Conservation (phyloP, 2,113 vertebrate species). For the Galemys pyrenaicus region DNA sequence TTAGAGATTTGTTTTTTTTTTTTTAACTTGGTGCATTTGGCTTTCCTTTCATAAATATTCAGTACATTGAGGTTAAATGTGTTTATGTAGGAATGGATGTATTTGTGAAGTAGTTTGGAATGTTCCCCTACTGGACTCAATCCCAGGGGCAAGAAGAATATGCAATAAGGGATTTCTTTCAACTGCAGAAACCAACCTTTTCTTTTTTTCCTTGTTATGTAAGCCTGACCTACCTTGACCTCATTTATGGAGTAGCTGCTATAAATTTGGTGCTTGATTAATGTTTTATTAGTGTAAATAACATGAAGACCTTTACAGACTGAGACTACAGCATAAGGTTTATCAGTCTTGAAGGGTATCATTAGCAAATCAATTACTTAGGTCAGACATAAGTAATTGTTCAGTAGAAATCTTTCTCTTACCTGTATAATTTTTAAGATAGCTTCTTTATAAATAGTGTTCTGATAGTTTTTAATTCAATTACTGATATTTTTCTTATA, state of each 20-base stretch:
- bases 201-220: constrained; percentile 91
- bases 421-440: constrained; percentile 62
- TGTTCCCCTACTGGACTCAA: constrained; percentile 87
- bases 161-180: constrained; percentile 91
- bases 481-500: constrained; percentile 22
- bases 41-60: constrained; percentile 40
- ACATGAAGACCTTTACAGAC: constrained; percentile 82
- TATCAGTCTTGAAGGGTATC: constrained; percentile 87
- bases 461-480: constrained; percentile 42
- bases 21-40: constrained; percentile 2
- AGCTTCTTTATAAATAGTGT: constrained; percentile 48
- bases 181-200: constrained; percentile 86
- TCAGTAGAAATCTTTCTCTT: constrained; percentile 65
- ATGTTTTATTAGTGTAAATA: constrained; percentile 93
- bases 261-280: constrained; percentile 86
- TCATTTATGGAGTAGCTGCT: constrained; percentile 85
- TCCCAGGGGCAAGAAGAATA: constrained; percentile 87
- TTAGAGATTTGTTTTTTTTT: constrained; percentile 40
- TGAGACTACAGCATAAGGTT: constrained; percentile 81
- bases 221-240: constrained; percentile 90
- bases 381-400: constrained; percentile 66
- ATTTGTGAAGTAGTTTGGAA: constrained; percentile 67
- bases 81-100: constrained; percentile 63
- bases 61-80: constrained; percentile 42
- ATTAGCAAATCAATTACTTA: constrained; percentile 88